Conservation (phyloP, 2,888 invertebrate species). For the Papilio elwesi region DNA sequence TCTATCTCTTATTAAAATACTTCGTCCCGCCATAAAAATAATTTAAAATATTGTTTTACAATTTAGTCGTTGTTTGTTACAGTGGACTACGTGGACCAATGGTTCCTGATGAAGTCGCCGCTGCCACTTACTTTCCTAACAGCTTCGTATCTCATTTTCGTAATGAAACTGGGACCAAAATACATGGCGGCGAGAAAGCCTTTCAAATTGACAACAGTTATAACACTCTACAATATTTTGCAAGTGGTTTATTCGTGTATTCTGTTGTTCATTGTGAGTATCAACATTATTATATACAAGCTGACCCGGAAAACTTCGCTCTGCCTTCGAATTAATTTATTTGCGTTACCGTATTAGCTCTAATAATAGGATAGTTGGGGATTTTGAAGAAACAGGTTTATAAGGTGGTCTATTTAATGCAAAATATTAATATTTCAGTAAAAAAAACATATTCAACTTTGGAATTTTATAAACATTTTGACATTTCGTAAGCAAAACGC, state of each 20-base stretch:
- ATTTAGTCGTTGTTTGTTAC: conserved; percentile 39
- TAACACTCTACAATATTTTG: conserved; percentile 86
- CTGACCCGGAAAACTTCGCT: too few species aligned
- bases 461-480: too few species aligned
- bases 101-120: conserved; percentile 87
- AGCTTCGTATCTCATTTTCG: conserved; percentile 86
- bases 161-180: conserved; percentile 87
- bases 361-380: too few species aligned
- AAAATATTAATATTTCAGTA: too few species aligned
- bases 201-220: conserved; percentile 82
- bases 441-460: too few species aligned
- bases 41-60: background rate
- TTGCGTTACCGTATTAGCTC: too few species aligned
- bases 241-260: conserved; percentile 85
- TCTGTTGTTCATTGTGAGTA: conserved; percentile 79
- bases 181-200: conserved; percentile 87
- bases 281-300: background rate
- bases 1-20: too few species aligned
- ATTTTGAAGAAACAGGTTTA: too few species aligned
- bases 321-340: too few species aligned
- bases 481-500: too few species aligned
- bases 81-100: conserved; percentile 64
- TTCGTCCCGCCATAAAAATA: too few species aligned
- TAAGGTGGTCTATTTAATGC: too few species aligned
- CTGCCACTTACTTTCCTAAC: conserved; percentile 83